phyloP scores from a whole-genome alignment of 2,797 vertebrate species.

The Eutrigla gurnardus region DNA sequence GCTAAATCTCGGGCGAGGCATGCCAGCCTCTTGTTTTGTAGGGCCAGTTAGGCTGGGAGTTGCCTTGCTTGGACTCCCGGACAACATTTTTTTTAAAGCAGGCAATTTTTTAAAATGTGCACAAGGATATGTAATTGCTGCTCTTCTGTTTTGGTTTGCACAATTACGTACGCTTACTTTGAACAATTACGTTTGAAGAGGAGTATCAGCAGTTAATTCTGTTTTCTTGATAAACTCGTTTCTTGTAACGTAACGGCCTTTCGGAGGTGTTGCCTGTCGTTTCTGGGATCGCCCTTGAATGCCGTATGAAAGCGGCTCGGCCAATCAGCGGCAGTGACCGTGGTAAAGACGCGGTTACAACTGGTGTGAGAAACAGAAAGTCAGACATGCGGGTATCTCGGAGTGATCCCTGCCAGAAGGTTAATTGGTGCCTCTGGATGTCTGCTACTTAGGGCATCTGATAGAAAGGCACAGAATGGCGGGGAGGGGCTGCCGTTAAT shows the following conservation, averaged over 20 bases:
- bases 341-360: constrained; percentile 75
- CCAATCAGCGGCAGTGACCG: constrained; percentile 52
- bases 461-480: constrained; percentile 70
- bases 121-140: not conserved
- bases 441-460: constrained; percentile 74
- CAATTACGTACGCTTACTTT: not conserved
- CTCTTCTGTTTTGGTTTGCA: constrained; percentile 23
- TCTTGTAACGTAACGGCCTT: constrained; percentile 28
- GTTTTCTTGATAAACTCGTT: constrained; percentile 22
- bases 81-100: constrained; percentile 48
- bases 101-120: constrained; percentile 24
- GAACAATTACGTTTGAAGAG: constrained; percentile 12
- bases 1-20: constrained; percentile 83
- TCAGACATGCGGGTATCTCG: constrained; percentile 69
- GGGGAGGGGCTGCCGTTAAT: constrained; percentile 74
- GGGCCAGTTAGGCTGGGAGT: constrained; percentile 76
- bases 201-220: not conserved
- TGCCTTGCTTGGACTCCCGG: constrained; percentile 60
- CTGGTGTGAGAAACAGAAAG: constrained; percentile 63
- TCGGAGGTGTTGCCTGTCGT: constrained; percentile 32
- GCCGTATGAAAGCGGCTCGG: constrained; percentile 67
- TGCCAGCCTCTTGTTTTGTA: constrained; percentile 82
- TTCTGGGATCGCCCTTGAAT: constrained; percentile 64
- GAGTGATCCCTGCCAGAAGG: constrained; percentile 78
- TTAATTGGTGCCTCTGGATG: constrained; percentile 83